Percentiles rank a stretch among this genome's conserved stretches.
These are phyloP conservation scores for Lasioglossum lativentre DNA, from an alignment of 2,888 invertebrate species.

Conservation along the genomic window DNA sequence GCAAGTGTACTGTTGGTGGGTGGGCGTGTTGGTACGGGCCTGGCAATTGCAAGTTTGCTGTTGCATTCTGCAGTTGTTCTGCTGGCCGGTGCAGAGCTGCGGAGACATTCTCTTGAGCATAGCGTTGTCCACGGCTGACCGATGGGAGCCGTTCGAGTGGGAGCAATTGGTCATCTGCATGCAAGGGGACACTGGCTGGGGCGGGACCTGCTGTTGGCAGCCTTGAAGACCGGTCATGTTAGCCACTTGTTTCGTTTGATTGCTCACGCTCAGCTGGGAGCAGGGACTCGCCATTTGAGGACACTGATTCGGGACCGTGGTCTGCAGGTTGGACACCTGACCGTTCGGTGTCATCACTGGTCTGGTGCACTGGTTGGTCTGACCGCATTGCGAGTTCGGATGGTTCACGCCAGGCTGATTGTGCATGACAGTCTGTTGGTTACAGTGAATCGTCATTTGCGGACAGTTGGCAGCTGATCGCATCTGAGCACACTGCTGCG, in stretches of 20 bases:
- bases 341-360: conserved; percentile 64
- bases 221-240: conserved; percentile 81
- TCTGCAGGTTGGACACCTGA: conserved; percentile 63
- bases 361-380: conserved; percentile 83
- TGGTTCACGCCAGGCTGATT: conserved; percentile 62
- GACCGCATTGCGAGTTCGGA: conserved; percentile 68
- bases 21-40: conserved; percentile 62
- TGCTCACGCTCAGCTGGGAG: conserved; percentile 66
- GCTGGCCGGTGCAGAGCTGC: conserved; percentile 75
- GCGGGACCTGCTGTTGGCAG: conserved; percentile 69
- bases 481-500: conserved; percentile 70
- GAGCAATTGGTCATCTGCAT: conserved; percentile 70
- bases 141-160: conserved; percentile 65
- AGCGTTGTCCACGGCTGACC: conserved; percentile 49
- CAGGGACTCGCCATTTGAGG: conserved; percentile 78
- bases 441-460: conserved; percentile 79
- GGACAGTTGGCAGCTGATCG: conserved; percentile 74
- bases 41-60: conserved; percentile 73
- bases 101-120: conserved; percentile 70
- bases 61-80: conserved; percentile 71
- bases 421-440: conserved; percentile 80
- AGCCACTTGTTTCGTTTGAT: conserved; percentile 59
- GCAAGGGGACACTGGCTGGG: conserved; percentile 65
- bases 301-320: conserved; percentile 83
- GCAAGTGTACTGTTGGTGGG: conserved; percentile 73